Evolutionary conservation across 2,797 vertebrate genomes (phyloP).

Genomic region (Parauchenoglanis punctatus): DNA sequence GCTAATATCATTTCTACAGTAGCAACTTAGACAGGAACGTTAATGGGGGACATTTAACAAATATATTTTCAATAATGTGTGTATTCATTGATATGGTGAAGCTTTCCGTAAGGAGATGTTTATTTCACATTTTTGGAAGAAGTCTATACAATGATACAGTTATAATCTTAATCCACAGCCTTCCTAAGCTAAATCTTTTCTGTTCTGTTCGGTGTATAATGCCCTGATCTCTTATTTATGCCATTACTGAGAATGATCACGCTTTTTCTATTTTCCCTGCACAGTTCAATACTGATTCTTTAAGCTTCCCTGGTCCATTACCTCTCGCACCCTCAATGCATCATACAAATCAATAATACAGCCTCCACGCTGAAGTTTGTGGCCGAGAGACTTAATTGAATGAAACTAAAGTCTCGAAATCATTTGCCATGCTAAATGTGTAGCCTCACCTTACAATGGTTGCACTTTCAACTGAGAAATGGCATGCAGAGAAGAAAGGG

Average conservation of each 20-base stretch:
- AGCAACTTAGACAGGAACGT: too few species aligned
- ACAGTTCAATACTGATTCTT: conserved; percentile 27
- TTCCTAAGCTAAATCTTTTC: background rate
- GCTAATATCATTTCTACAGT: background rate
- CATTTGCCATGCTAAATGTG: conserved; percentile 36
- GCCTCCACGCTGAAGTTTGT: conserved; percentile 1
- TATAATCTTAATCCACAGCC: background rate
- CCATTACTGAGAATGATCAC: conserved; percentile 6
- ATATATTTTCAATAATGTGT: background rate
- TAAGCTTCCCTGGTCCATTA: conserved; percentile 33
- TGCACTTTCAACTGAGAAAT: conserved; percentile 10
- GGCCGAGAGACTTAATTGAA: conserved; percentile 38
- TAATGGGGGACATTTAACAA: background rate
- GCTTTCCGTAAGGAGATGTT: background rate
- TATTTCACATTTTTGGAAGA: background rate
- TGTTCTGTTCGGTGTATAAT: background rate
- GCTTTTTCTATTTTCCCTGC: conserved; percentile 1
- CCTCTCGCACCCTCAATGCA: conserved; percentile 24
- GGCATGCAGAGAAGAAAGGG: conserved; percentile 30
- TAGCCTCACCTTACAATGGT: background rate
- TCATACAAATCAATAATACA: conserved; percentile 35
- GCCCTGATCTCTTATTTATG: conserved; percentile 22
- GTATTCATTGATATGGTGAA: background rate
- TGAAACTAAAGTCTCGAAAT: conserved; percentile 41
- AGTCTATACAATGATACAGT: background rate